Evolutionary conservation across 2,888 invertebrate species (phyloP).

Genomic region (Diaperis boleti): DNA sequence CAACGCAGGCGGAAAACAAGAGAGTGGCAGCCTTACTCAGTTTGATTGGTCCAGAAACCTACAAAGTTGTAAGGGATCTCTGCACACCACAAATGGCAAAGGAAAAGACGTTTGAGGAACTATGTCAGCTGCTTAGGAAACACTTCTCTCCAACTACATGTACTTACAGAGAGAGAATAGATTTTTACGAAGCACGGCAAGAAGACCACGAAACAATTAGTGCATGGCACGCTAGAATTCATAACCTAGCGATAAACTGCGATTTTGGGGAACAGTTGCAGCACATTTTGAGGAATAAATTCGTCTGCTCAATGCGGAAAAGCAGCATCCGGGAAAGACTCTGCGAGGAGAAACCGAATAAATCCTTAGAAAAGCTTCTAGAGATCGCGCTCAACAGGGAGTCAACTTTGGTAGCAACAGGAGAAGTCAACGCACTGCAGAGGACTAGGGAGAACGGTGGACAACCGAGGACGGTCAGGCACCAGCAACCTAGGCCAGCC

Average conservation of each 20-base stretch:
- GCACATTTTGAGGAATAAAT: conserved; percentile 43
- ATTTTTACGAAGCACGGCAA: conserved; percentile 50
- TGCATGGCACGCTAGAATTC: conserved; percentile 46
- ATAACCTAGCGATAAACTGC: conserved; percentile 47
- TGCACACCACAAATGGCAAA: conserved; percentile 48
- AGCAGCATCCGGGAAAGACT: conserved; percentile 43
- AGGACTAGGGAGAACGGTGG: not conserved
- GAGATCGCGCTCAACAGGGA: conserved; percentile 11
- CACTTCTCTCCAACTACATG: conserved; percentile 44
- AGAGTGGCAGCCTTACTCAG: conserved; percentile 46
- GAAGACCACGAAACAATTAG: conserved; percentile 39
- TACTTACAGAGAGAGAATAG: conserved; percentile 33
- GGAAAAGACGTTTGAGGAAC: conserved; percentile 45
- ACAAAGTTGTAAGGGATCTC: conserved; percentile 47
- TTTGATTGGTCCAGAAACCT: conserved; percentile 44
- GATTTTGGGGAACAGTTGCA: conserved; percentile 44
- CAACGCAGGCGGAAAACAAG: not conserved
- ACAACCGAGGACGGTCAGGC: not conserved
- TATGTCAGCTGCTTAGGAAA: conserved; percentile 33
- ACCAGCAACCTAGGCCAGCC: not conserved
- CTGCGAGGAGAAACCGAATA: conserved; percentile 42
- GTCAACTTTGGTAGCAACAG: not conserved
- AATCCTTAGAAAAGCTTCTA: not conserved
- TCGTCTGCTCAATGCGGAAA: conserved; percentile 38
- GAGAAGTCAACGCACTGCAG: not conserved